A percentile compares a stretch with the other conserved stretches of the same genome.
Conservation (phyloP, 2,888 invertebrate genomes). For the Plusia festucae region DNA sequence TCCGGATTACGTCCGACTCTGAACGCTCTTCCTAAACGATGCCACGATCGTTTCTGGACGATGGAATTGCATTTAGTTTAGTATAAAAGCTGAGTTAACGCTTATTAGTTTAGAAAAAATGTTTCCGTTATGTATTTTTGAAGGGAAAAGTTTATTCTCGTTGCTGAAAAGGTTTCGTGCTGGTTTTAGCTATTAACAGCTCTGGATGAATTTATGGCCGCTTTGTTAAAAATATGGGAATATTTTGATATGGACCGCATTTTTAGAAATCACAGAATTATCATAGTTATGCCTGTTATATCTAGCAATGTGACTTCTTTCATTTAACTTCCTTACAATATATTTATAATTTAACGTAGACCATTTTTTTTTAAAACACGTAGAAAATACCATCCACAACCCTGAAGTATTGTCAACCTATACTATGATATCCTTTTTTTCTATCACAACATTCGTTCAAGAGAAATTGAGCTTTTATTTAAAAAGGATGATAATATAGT, state of each 20-base stretch:
- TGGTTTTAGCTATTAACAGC: no score
- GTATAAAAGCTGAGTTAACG: neutral
- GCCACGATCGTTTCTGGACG: neutral
- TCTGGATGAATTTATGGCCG: no score
- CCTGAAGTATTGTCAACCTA: neutral
- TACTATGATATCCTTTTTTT: neutral
- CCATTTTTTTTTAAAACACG: no score
- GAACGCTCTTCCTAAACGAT: neutral
- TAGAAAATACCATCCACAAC: no score
- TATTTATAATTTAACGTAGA: no score
- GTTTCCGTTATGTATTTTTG: neutral
- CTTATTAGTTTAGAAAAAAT: neutral
- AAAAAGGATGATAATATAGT: neutral
- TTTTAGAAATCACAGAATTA: no score
- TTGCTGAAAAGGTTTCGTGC: neutral
- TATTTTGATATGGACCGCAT: no score
- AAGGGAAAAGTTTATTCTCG: neutral
- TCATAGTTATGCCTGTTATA: no score
- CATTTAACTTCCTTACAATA: no score
- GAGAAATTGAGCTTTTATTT: neutral
- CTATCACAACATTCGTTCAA: neutral
- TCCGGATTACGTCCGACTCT: slow-evolving; percentile 8
- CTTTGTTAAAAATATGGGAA: no score
- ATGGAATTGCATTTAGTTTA: neutral
- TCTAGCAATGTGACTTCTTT: no score